Percentiles rank a stretch among this genome's conserved stretches.
phyloP scores from a whole-genome alignment of 2,113 vertebrate genomes.

The Fulica atra region DNA sequence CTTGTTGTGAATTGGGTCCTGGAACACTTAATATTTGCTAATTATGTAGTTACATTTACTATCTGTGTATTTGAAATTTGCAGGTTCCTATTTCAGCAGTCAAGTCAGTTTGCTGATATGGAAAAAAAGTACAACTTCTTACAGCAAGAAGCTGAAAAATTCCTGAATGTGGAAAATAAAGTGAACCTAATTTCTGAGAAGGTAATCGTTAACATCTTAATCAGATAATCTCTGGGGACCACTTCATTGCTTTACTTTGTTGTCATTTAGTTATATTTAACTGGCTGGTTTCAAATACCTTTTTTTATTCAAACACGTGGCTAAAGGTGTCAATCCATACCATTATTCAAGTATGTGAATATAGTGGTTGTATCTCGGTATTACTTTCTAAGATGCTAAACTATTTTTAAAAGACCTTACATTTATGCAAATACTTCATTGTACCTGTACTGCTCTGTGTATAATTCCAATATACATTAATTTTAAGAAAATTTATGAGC shows the following conservation, averaged over 20 bases:
- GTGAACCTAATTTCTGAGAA: slow-evolving; percentile 84
- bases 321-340: background rate
- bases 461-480: background rate
- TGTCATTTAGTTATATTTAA: background rate
- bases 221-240: background rate
- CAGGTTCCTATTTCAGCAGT: slow-evolving; percentile 88
- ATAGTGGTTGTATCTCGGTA: background rate
- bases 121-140: slow-evolving; percentile 83
- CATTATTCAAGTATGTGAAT: background rate
- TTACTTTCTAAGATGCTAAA: background rate
- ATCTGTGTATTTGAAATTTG: slow-evolving; percentile 35
- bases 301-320: background rate
- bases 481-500: background rate
- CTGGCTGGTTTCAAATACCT: background rate
- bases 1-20: background rate
- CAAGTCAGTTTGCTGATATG: slow-evolving; percentile 79
- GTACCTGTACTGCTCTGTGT: background rate
- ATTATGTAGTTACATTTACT: background rate
- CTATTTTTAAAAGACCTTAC: background rate
- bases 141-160: slow-evolving; percentile 74
- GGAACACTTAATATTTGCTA: background rate
- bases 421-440: background rate
- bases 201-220: slow-evolving; percentile 73
- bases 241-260: background rate
- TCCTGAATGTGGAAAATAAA: slow-evolving; percentile 81